A percentile compares a stretch with the other conserved stretches of the same genome.
Conservation (phyloP, 2,113 vertebrate species). For the Microtus ochrogaster region DNA sequence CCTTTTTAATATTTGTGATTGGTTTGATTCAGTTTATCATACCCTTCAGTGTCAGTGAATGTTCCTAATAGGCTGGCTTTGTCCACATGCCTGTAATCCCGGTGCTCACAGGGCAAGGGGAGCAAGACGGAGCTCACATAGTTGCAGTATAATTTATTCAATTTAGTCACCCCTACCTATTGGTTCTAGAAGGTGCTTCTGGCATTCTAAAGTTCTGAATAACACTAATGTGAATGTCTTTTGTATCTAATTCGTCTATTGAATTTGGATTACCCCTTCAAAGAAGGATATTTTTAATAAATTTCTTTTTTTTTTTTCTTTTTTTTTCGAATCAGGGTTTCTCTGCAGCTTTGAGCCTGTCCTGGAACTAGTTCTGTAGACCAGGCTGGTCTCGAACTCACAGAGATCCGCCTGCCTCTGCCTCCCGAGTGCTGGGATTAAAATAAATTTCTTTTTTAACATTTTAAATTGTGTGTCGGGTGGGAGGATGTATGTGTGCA, state of each 20-base stretch:
- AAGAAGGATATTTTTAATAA: neutral
- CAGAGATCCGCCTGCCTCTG: no score
- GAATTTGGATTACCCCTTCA: conserved; percentile 36
- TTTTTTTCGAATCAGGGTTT: no score
- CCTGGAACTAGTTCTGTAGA: no score
- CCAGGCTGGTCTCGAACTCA: no score
- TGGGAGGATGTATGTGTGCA: neutral
- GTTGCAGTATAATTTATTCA: neutral
- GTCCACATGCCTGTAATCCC: neutral
- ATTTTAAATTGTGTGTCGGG: neutral
- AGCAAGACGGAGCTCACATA: neutral
- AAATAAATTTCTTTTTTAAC: neutral
- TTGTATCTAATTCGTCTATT: conserved; percentile 16
- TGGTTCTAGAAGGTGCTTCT: conserved; percentile 6
- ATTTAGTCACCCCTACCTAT: neutral
- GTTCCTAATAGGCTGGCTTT: neutral
- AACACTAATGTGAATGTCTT: neutral
- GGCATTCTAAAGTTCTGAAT: neutral
- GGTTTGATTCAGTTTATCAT: neutral
- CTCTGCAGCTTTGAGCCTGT: no score
- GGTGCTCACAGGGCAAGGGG: neutral
- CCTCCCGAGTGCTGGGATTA: no score
- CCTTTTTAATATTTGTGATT: neutral
- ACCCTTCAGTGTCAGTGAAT: neutral
- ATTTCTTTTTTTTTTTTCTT: neutral